These are phyloP conservation scores for Pollenia angustigena DNA, from an alignment of 2,888 invertebrate species.

Conservation along the genomic window DNA sequence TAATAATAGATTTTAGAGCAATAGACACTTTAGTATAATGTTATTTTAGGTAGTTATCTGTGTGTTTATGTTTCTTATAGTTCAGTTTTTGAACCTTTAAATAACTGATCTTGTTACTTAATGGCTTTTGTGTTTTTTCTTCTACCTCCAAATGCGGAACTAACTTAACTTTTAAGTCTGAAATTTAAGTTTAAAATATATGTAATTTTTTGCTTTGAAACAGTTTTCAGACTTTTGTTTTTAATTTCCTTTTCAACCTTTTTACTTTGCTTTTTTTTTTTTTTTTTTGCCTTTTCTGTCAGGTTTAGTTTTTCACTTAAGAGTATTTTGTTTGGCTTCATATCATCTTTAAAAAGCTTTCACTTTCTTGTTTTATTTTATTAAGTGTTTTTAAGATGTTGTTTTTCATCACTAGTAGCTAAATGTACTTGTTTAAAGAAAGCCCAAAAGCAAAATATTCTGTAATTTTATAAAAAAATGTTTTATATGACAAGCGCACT, in stretches of 20 bases:
- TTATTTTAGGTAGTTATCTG: background rate
- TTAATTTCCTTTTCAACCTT: constrained; percentile 64
- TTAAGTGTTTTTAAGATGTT: background rate
- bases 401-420: constrained; percentile 30
- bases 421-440: constrained; percentile 43
- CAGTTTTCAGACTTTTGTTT: constrained; percentile 18
- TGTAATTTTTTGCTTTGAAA: background rate
- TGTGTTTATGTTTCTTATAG: background rate
- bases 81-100: constrained; percentile 35
- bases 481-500: background rate
- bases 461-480: background rate
- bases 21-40: background rate
- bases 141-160: constrained; percentile 59
- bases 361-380: constrained; percentile 57
- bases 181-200: constrained; percentile 23
- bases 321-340: constrained; percentile 58
- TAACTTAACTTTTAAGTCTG: constrained; percentile 21
- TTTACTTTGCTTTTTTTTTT: background rate
- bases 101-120: constrained; percentile 60
- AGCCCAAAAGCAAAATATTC: constrained; percentile 33
- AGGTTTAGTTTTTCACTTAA: constrained; percentile 47
- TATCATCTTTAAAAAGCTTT: constrained; percentile 63
- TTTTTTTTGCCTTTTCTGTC: background rate
- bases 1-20: constrained; percentile 13
- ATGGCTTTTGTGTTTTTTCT: constrained; percentile 26